Evolutionary conservation across 2,888 invertebrate species (phyloP), one percentile per base, ranked within the genome.

Genomic region (Diarsia rubi): DNA sequence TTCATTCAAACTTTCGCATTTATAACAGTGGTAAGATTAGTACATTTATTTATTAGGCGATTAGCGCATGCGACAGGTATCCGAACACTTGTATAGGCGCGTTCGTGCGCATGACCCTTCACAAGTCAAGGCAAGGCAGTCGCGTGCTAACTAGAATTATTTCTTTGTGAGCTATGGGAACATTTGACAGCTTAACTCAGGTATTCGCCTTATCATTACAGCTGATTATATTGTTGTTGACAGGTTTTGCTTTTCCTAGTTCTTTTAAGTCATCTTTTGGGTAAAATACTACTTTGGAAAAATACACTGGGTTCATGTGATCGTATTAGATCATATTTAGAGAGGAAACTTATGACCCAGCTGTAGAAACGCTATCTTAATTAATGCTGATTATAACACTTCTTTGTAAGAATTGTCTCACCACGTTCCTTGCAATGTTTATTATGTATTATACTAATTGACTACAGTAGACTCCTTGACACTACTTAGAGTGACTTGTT

Each of bases 81-180:
- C 75, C 78, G 63, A 65, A 4, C 68, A 71, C 62, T 62, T 64
- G 49, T 24, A 81, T 47, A 83, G 82, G 83, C 85, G 83, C 42
- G 62, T 31, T 54, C 85, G 87, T 85, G 85, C 85, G 87, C 90
- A 88, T 92, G 93, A 94, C 93, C 93, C 92, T 92, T 93, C 90
- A 90, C 92, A 87, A 92, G 92, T 93, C 94, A 95, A 95, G 95
- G 94, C 88, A 67, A 93, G 86, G 81, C 78, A 24, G 75, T 83
- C 11, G 62, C 72, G 68, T 78, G 67, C 57, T 65, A 54, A 74
- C 69, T 73, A 69, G 66, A 79, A 78, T 54, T 78, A 77, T 79
- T 78, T 71, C 67, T 65, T 74, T 76, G 75, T 75, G 57, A 75
- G 45, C 73, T 71, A 73, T 84, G 78, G 74, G 78, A 73, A 80